Percentiles rank a stretch among this genome's conserved stretches.
Conservation (phyloP, 2,797 vertebrate species). For the Oceanodroma leucorhoa region DNA sequence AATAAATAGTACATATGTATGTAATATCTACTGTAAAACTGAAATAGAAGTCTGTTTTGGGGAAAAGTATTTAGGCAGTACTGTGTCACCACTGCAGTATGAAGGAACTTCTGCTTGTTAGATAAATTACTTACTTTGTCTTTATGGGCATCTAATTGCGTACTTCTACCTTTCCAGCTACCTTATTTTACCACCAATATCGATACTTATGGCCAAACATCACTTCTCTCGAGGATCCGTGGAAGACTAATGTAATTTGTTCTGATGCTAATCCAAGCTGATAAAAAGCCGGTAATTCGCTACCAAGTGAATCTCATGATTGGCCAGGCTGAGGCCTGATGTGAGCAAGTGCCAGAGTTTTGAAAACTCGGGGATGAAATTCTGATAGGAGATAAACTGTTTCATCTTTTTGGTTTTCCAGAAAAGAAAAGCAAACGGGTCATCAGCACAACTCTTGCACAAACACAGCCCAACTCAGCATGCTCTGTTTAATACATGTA, state of each 20-base stretch:
- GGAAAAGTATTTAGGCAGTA: not conserved
- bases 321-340: not conserved
- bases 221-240: not conserved
- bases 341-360: not conserved
- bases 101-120: not conserved
- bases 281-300: not conserved
- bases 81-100: not conserved
- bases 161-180: not conserved
- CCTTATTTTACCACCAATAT: not conserved
- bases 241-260: not conserved
- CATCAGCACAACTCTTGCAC: not conserved
- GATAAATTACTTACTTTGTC: not conserved
- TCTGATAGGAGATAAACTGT: not conserved
- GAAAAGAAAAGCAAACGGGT: not conserved
- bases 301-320: not conserved
- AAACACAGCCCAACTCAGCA: not conserved
- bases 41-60: not conserved
- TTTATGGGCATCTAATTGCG: not conserved
- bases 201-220: fast-evolving
- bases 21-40: not conserved
- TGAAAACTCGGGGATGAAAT: not conserved
- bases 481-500: not conserved
- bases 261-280: not conserved
- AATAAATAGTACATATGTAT: not conserved
- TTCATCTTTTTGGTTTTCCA: not conserved